Evolutionary conservation across 2,888 invertebrate species (phyloP).

Genomic region (Mycalesis mineus): DNA sequence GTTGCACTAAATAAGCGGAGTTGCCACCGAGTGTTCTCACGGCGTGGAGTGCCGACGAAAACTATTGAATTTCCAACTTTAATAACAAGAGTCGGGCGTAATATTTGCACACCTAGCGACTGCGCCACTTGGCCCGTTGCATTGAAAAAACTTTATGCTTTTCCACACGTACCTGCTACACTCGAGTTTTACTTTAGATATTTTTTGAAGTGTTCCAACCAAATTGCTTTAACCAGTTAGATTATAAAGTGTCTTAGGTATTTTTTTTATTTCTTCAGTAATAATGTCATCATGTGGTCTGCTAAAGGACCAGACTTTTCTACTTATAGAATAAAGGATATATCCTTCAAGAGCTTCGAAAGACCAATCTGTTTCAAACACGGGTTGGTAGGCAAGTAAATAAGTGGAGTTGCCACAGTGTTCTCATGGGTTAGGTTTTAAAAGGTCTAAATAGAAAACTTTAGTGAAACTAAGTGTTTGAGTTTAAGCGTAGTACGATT

Average conservation of each 20-base stretch:
- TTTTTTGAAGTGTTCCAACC: not conserved
- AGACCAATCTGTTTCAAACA: no score
- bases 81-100: constrained; percentile 5
- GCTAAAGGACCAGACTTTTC: no score
- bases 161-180: not conserved
- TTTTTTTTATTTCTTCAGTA: not conserved
- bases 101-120: constrained; percentile 11
- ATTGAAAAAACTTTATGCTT: constrained; percentile 6
- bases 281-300: not conserved
- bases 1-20: constrained; percentile 3
- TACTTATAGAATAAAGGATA: no score
- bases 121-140: not conserved
- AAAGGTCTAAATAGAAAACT: no score
- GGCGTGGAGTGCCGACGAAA: constrained; percentile 1
- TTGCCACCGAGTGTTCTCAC: constrained; percentile 1
- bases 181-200: not conserved
- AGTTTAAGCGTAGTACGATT: no score
- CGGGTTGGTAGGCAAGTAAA: no score
- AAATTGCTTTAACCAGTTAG: no score
- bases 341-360: no score
- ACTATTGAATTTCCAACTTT: constrained; percentile 8
- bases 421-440: no score
- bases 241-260: no score
- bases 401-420: no score
- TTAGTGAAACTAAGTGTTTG: no score